These are phyloP conservation scores for Latheticus oryzae DNA, from an alignment of 2,888 invertebrate species.

Conservation along the genomic window DNA sequence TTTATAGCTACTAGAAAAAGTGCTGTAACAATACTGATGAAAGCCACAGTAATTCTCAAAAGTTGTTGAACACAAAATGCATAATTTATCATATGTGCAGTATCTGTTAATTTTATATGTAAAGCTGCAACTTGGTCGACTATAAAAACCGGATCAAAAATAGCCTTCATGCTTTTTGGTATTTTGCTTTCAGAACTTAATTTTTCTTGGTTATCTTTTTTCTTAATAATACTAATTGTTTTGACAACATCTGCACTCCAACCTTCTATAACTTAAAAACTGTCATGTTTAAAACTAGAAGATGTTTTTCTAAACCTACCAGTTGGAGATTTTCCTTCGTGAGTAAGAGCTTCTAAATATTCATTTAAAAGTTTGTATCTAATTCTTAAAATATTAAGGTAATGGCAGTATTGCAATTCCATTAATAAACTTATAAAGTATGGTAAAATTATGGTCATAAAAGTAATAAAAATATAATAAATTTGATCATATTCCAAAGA, in stretches of 20 bases:
- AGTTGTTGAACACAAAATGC: constrained; percentile 56
- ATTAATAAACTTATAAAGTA: constrained; percentile 47
- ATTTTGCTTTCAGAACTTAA: constrained; percentile 14
- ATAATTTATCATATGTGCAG: constrained; percentile 53
- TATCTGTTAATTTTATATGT: constrained; percentile 55
- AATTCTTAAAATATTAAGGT: constrained; percentile 47
- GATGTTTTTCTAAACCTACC: constrained; percentile 32
- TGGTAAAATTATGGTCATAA: constrained; percentile 35
- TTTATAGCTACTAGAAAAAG: constrained; percentile 53
- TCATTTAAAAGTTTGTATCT: constrained; percentile 50
- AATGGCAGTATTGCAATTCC: constrained; percentile 52
- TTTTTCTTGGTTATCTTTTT: constrained; percentile 19
- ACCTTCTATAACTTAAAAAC: constrained; percentile 20
- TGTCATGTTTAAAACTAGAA: neutral
- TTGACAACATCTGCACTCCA: constrained; percentile 30
- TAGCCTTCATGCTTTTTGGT: constrained; percentile 41
- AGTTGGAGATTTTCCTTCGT: constrained; percentile 39
- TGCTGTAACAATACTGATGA: constrained; percentile 54
- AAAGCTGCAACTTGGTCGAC: constrained; percentile 53
- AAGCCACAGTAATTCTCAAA: constrained; percentile 52
- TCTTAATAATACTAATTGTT: constrained; percentile 7
- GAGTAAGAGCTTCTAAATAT: constrained; percentile 48
- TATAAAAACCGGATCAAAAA: constrained; percentile 49
- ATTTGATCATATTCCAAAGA: constrained; percentile 3
- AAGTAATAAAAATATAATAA: constrained; percentile 15